Percentiles rank a stretch among this genome's conserved stretches.
These are phyloP conservation scores for Myotis myotis DNA, from an alignment of 2,797 vertebrate species.

Conservation along the genomic window DNA sequence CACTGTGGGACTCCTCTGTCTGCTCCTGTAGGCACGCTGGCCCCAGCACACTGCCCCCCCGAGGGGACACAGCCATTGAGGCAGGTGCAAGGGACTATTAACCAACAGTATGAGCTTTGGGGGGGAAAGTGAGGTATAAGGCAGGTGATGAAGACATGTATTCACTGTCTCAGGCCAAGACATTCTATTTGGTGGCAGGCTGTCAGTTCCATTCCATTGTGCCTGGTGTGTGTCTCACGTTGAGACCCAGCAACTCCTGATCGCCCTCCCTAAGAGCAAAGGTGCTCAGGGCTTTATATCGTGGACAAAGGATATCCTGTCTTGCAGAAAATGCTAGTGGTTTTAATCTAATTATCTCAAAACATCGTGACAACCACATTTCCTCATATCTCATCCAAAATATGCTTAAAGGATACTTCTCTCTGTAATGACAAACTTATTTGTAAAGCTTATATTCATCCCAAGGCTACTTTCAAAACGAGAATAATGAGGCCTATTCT, in stretches of 20 bases:
- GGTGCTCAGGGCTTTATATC: not conserved
- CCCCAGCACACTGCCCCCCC: not conserved
- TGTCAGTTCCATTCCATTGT: not conserved
- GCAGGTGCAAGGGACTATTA: not conserved
- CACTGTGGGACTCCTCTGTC: not conserved
- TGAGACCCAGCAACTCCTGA: not conserved
- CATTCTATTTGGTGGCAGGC: not conserved
- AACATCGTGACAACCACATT: not conserved
- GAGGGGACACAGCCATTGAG: not conserved
- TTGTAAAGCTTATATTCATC: not conserved
- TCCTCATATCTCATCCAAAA: slow-evolving; percentile 3
- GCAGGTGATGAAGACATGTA: not conserved
- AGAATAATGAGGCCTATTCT: not conserved
- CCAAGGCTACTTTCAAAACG: not conserved
- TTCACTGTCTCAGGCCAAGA: not conserved
- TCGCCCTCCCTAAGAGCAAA: not conserved
- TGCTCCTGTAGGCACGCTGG: not conserved
- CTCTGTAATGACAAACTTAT: slow-evolving; percentile 18
- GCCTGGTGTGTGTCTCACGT: not conserved
- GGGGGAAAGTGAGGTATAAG: not conserved
- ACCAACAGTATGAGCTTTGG: not conserved
- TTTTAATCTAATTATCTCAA: not conserved
- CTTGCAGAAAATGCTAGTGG: not conserved
- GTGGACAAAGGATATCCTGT: not conserved
- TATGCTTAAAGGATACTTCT: not conserved